Conservation (phyloP, 1,140 invertebrate genomes). For the Brachionus plicatilis region DNA sequence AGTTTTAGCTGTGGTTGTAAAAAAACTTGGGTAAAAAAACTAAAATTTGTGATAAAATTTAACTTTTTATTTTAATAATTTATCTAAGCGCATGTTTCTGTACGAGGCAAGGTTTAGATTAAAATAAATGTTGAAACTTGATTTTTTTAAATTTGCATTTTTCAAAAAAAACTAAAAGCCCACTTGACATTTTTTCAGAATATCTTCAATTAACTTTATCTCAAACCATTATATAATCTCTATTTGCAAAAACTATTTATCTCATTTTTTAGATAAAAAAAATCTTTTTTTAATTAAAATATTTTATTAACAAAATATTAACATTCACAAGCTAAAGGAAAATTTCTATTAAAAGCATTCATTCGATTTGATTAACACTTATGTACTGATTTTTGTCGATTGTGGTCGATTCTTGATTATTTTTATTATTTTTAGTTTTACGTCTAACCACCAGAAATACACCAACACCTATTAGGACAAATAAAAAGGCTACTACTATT, state of each 20-base stretch:
- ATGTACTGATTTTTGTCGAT: not conserved
- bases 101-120: not conserved
- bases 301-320: conserved; percentile 19
- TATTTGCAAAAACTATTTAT: not conserved
- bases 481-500: not conserved
- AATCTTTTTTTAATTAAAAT: not conserved
- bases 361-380: conserved; percentile 2
- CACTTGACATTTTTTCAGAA: not conserved
- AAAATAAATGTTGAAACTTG: not conserved
- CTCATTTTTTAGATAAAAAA: not conserved
- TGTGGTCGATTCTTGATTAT: not conserved
- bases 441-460: not conserved
- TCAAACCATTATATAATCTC: not conserved
- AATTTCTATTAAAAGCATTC: not conserved
- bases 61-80: no score
- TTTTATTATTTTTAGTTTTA: not conserved
- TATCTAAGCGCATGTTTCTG: no score
- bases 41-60: no score
- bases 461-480: not conserved
- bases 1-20: no score
- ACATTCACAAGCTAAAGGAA: not conserved
- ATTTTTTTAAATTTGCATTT: not conserved
- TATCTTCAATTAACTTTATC: not conserved
- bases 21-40: no score
- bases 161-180: not conserved